These are phyloP conservation scores for Chrysemys picta DNA, from an alignment of 2,113 vertebrate genomes.

Conservation along the genomic window DNA sequence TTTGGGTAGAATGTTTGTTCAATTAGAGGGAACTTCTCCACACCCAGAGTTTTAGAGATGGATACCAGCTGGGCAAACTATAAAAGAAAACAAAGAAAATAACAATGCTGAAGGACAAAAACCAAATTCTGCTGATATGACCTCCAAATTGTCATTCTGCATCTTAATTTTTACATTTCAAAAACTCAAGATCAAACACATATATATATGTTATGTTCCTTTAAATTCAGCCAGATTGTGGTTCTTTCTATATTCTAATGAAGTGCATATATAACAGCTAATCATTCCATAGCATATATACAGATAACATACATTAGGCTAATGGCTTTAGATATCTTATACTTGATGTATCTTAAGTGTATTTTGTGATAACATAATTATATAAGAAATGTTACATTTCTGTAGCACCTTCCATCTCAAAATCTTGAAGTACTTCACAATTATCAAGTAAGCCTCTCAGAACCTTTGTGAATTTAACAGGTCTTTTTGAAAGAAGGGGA, in stretches of 20 bases:
- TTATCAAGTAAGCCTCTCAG: neutral
- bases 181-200: neutral
- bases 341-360: neutral
- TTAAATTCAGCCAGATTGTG: neutral
- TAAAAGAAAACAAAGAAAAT: constrained; percentile 68
- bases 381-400: neutral
- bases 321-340: neutral
- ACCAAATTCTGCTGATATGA: neutral
- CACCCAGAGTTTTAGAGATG: constrained; percentile 89
- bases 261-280: neutral
- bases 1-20: constrained; percentile 98
- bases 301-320: fast-evolving
- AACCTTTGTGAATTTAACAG: fast-evolving
- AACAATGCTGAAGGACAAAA: neutral
- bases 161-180: neutral
- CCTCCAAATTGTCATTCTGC: neutral
- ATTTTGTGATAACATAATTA: neutral
- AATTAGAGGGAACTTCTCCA: constrained; percentile 95
- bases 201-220: fast-evolving
- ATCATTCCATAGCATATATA: neutral
- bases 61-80: constrained; percentile 96
- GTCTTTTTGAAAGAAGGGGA: neutral
- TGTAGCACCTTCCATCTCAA: neutral
- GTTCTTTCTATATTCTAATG: neutral
- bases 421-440: neutral